Evolutionary conservation across 2,888 invertebrate species (phyloP), one percentile per base, ranked within the genome.

Genomic region (Anorthoa munda): DNA sequence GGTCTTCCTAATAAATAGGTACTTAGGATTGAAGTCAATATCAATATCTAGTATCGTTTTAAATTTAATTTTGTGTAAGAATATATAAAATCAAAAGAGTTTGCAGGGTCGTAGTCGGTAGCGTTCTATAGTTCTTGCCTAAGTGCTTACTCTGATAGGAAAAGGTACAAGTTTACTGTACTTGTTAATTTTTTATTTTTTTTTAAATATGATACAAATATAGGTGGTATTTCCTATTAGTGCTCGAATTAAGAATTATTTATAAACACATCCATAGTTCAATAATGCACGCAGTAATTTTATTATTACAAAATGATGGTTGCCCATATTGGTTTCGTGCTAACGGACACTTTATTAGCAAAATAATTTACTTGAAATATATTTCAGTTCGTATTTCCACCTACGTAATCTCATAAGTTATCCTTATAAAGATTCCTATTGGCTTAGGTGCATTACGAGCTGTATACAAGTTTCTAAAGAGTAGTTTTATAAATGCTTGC

Each of bases 311-410:
- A 72, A 77, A 26, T 77, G 53, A 60, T 58, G 56, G 17, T 77
- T 72, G 60, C 65, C 50, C 46, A 53, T 65, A 77, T 56, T n/a
- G 53, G 55, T 77, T 48, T 65, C 68, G 56, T 78, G 72, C 7
- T 55, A 26, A 67, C 31, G 18, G 65, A 55, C 45, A 61, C 55
- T 75, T 65, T 59, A 51, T 56, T 31, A 46, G 45, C 39, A 56
- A 55, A 72, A 68, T 78, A 66, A 77, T 72, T 59, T 73, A 59
- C 50, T 23, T 50, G 46, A 77, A 77, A 72, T 61, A 55, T 64
- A 55, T 59, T 75, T 65, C 17, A 59, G 21, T 65, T 64, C 31
- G 64, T 17, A 51, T 67, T 77, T 72, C 78, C 78, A 65, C 31
- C 65, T 66, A 60, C 61, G 56, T 65, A 18, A 60, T 45, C 11